Base-by-base conservation (phyloP, 30 jellyfish, hydroid and myxozoan species). In the Turritopsis dohrnii region DNA sequence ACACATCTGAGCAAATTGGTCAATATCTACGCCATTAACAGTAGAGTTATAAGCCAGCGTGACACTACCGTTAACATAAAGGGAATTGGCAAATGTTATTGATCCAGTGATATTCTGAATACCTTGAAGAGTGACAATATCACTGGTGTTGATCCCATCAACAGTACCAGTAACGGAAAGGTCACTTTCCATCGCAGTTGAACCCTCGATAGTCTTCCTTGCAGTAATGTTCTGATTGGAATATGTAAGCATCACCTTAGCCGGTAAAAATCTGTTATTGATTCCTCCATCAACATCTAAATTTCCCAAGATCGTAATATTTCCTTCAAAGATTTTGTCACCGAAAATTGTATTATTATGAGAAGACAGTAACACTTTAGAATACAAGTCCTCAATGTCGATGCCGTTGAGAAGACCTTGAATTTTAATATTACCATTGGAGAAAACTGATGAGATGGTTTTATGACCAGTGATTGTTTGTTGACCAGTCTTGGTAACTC, bases 21-120 rank as follows among this genome's bases (percentile, higher is more conserved):
- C 88, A 18, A 92, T 17, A 84, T 92, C 98, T 16, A 92, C 87
- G 7, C 81, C 84, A 71, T 92, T 83, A 18, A 92, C 87, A 0
- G 29, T 65, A 21, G 52, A 54, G 18, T 65, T 29, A 1, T 80
- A 75, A 18, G 85, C 74, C 28, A 85, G 69, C 18, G 7, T 21
- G 8, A 87, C 28, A 71, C 88, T 80, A 71, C 74, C 74, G 1
- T 53, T 13, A 24, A 87, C 52, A 1, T 21, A 28, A 21, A 88
- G 22, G 17, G 54, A 27, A 16, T 21, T 29, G 28, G 26, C 0
- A 69, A 92, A 88, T 19, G 65, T 20, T 72, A 52, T 75, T 53
- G 8, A 25, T 8, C 96, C 96, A 28, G 22, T 18, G 16, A 92
- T 87, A 41, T 52, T 28, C 24, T 80, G 89, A 19, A 65, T 29